These are phyloP conservation scores for Hetaerina titia DNA, from an alignment of 2,888 invertebrate genomes.

Conservation along the genomic window DNA sequence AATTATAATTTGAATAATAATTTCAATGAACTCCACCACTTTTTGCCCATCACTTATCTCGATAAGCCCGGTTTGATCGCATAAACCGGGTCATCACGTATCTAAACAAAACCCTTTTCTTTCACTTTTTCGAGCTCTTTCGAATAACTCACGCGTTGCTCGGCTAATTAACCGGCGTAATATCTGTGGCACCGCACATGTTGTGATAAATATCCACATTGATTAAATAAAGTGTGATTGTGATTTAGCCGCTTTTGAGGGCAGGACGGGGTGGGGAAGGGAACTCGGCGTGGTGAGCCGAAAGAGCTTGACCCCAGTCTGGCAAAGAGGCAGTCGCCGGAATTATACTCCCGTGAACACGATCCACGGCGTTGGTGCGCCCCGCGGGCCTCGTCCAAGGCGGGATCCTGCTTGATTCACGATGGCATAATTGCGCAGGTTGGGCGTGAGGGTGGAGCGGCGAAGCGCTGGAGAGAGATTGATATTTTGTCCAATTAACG, in stretches of 20 bases:
- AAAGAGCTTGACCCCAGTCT: background rate
- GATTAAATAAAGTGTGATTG: background rate
- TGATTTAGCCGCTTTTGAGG: background rate
- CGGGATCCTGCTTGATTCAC: background rate
- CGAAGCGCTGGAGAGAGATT: background rate
- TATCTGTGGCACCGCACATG: background rate
- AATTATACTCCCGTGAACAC: background rate
- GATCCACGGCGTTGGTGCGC: background rate
- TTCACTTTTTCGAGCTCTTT: background rate
- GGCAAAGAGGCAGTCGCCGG: background rate
- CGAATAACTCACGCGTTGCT: background rate
- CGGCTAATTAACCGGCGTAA: background rate
- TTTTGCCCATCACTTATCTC: background rate
- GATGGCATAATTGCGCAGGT: no score
- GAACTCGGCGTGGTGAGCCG: background rate
- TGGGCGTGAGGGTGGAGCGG: background rate
- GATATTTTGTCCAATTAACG: background rate
- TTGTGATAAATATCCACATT: background rate
- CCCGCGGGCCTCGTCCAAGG: background rate
- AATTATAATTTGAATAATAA: background rate
- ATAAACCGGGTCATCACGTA: background rate
- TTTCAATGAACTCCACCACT: background rate
- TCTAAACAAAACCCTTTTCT: background rate
- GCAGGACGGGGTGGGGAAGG: background rate
- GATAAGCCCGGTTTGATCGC: background rate